These are phyloP conservation scores for Clarias magur DNA, from an alignment of 2,113 vertebrate genomes.

Conservation along the genomic window DNA sequence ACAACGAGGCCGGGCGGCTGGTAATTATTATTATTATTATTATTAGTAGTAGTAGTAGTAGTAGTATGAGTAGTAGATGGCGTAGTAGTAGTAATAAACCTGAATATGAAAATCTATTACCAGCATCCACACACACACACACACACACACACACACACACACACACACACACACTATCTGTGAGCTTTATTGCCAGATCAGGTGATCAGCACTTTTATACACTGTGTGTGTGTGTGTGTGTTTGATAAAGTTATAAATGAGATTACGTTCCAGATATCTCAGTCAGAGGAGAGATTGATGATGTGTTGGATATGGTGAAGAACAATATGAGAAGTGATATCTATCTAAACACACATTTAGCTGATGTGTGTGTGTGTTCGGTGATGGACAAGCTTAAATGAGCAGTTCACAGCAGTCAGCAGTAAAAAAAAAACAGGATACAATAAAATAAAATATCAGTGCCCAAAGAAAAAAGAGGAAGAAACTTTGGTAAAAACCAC, in stretches of 20 bases:
- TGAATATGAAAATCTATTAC: neutral
- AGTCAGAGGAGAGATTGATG: neutral
- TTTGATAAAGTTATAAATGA: neutral
- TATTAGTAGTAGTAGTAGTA: neutral
- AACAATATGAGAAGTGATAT: slow-evolving; percentile 13
- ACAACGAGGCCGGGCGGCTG: slow-evolving; percentile 93
- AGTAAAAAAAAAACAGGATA: neutral
- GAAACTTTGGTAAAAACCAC: neutral
- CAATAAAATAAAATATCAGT: neutral
- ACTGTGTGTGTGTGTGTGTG: neutral
- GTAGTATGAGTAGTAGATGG: neutral
- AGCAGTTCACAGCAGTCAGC: neutral
- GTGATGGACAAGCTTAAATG: neutral
- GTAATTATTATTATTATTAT: slow-evolving; percentile 63
- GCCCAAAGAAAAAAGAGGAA: neutral
- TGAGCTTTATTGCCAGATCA: neutral
- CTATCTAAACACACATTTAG: neutral
- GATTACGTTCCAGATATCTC: neutral
- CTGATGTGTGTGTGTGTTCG: neutral
- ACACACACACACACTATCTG: neutral
- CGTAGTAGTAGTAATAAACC: neutral
- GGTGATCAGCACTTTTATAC: neutral
- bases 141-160: neutral
- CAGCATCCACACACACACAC: neutral
- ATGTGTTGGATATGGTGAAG: neutral